A percentile compares a stretch with the other conserved stretches of the same genome.
Evolutionary conservation across 2,888 invertebrate species (phyloP).

Genomic region (Cheilosia impressa): DNA sequence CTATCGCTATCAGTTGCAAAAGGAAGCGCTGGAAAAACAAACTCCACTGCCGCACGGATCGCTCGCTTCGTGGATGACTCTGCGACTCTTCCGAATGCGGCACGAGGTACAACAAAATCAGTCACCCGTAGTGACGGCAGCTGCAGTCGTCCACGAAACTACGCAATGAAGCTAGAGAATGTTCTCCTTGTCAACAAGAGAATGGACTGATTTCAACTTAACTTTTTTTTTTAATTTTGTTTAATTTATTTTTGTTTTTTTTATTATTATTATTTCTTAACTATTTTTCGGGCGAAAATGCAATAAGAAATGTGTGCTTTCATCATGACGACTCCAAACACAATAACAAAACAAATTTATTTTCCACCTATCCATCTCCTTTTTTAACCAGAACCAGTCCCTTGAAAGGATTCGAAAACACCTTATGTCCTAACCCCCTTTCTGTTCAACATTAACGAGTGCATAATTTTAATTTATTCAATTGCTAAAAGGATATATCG

Average conservation of each 20-base stretch:
- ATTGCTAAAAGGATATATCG: slow-evolving; percentile 5
- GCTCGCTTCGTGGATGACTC: slow-evolving; percentile 90
- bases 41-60: slow-evolving; percentile 86
- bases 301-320: slow-evolving; percentile 76
- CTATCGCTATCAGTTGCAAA: slow-evolving; percentile 91
- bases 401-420: not conserved
- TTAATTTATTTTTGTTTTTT: slow-evolving; percentile 6
- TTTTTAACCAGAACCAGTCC: slow-evolving; percentile 27
- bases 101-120: slow-evolving; percentile 80
- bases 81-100: slow-evolving; percentile 86
- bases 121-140: slow-evolving; percentile 77
- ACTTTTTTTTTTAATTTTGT: slow-evolving; percentile 22
- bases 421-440: not conserved
- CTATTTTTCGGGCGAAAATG: slow-evolving; percentile 77
- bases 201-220: slow-evolving; percentile 68
- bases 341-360: slow-evolving; percentile 29
- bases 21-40: slow-evolving; percentile 86
- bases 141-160: slow-evolving; percentile 69
- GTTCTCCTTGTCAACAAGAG: slow-evolving; percentile 36
- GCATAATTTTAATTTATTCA: slow-evolving; percentile 13
- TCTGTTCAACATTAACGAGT: not conserved
- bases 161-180: slow-evolving; percentile 72
- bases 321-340: slow-evolving; percentile 15
- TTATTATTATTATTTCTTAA: slow-evolving; percentile 38
- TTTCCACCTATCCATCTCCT: slow-evolving; percentile 51